phyloP scores from a whole-genome alignment of 2,797 vertebrate species.

The Petrocephalus schoutedeni region DNA sequence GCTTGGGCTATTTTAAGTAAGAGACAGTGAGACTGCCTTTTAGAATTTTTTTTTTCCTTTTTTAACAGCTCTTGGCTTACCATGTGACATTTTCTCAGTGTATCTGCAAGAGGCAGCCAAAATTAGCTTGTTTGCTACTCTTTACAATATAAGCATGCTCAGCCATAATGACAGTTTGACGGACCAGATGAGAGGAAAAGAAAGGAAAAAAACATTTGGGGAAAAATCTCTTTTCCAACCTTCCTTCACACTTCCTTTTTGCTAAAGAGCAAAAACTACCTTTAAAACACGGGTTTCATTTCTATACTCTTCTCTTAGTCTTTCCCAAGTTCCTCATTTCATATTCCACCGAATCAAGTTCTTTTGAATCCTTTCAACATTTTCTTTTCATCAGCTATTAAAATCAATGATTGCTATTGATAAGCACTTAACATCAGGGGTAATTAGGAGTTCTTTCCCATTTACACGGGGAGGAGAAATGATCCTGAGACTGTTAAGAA shows the following conservation, averaged over 20 bases:
- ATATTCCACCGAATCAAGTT: not conserved
- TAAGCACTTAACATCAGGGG: not conserved
- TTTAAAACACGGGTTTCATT: slow-evolving; percentile 15
- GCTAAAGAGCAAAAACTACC: slow-evolving; percentile 1
- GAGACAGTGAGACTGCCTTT: not conserved
- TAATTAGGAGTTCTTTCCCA: not conserved
- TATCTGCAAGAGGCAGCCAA: not conserved
- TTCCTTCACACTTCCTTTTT: not conserved
- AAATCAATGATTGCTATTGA: not conserved
- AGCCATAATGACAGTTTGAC: not conserved
- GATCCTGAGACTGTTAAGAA: not conserved
- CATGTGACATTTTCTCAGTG: slow-evolving; percentile 16
- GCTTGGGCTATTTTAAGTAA: not conserved
- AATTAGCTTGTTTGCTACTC: slow-evolving; percentile 8
- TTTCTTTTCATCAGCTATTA: not conserved
- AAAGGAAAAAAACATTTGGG: not conserved
- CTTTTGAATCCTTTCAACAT: not conserved
- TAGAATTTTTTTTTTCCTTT: not conserved
- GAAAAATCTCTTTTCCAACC: not conserved
- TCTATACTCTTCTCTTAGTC: not conserved
- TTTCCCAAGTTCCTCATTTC: slow-evolving; percentile 14
- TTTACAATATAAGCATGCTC: not conserved
- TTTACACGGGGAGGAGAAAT: not conserved
- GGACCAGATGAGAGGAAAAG: not conserved
- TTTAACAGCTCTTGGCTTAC: slow-evolving; percentile 14